These are phyloP conservation scores for Spheniscus humboldti DNA, from an alignment of 2,797 vertebrate species.

Conservation along the genomic window DNA sequence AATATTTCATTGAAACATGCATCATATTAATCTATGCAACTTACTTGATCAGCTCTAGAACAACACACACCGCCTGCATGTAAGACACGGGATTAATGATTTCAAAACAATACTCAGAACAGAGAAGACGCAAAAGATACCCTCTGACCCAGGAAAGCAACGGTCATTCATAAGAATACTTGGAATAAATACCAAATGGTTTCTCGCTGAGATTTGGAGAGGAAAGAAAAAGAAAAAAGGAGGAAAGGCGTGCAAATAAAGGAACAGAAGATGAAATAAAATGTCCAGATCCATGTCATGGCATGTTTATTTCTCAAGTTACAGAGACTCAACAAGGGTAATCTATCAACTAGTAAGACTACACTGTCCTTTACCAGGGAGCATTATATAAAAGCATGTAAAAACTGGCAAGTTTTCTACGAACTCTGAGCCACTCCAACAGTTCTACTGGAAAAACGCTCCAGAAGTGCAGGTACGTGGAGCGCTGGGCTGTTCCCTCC, in stretches of 20 bases:
- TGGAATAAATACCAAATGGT: background rate
- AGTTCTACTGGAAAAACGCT: background rate
- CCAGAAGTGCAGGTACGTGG: background rate
- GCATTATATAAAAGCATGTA: background rate
- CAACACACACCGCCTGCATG: background rate
- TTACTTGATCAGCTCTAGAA: background rate
- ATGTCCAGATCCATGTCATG: background rate
- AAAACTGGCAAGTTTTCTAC: background rate
- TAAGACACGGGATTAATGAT: background rate
- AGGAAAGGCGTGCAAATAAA: background rate
- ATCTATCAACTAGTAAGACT: background rate
- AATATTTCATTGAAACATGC: background rate
- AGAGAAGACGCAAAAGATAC: background rate
- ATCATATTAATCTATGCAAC: background rate
- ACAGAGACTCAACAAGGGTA: background rate
- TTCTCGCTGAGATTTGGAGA: background rate
- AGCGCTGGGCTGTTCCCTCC: background rate
- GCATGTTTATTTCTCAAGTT: background rate
- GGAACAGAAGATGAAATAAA: background rate
- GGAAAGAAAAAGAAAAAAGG: background rate
- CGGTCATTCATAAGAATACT: background rate
- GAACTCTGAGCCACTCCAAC: background rate
- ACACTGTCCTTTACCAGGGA: background rate
- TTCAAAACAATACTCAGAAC: background rate
- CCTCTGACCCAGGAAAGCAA: background rate